Percentiles rank a stretch among this genome's conserved stretches.
Conservation (phyloP, 2,888 invertebrate species). For the Carabus problematicus region DNA sequence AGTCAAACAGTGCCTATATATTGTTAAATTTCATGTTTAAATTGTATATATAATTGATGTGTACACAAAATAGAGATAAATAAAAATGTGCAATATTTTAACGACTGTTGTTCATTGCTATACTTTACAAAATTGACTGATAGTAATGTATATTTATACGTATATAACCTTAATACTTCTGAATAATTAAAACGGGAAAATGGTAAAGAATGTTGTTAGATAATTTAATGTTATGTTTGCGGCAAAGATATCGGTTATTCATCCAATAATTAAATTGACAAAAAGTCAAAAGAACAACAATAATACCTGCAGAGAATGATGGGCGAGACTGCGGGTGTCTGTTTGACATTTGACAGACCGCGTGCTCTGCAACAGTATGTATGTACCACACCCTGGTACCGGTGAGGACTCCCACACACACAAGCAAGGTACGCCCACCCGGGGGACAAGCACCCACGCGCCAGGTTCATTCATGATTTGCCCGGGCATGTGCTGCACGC, state of each 20-base stretch:
- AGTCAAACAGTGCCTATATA: conserved; percentile 32
- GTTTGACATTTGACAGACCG: conserved; percentile 30
- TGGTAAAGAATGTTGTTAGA: no score
- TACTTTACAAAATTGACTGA: no score
- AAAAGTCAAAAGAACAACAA: neutral
- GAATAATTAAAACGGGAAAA: no score
- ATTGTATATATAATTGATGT: conserved; percentile 32
- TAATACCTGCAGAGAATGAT: conserved; percentile 12
- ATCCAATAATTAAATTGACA: neutral
- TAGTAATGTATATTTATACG: no score
- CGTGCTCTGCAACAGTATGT: conserved; percentile 35
- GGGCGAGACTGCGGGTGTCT: neutral
- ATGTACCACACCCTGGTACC: conserved; percentile 35
- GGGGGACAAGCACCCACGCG: conserved; percentile 46
- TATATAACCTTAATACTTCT: no score
- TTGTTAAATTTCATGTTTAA: conserved; percentile 23
- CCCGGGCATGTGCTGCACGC: conserved; percentile 48
- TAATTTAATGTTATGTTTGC: neutral
- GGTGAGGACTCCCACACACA: conserved; percentile 13
- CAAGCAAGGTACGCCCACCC: conserved; percentile 49
- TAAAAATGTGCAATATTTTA: conserved; percentile 28
- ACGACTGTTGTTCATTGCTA: neutral
- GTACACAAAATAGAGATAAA: conserved; percentile 19
- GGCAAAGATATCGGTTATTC: neutral
- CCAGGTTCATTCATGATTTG: conserved; percentile 49